These are phyloP conservation scores for Semaprochilodus insignis DNA, from an alignment of 2,797 vertebrate genomes.

Conservation along the genomic window DNA sequence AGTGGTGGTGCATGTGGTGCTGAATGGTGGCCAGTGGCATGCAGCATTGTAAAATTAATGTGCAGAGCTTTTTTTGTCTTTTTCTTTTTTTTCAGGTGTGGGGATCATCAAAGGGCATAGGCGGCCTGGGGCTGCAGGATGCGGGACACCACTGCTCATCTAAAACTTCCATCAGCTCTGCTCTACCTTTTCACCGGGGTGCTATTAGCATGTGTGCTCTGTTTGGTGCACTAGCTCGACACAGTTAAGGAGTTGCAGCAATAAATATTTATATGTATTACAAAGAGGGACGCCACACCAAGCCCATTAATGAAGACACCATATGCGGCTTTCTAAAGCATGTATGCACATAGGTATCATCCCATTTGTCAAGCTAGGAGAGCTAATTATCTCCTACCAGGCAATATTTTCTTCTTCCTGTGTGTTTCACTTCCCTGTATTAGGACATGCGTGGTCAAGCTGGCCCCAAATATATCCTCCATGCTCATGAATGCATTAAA, in stretches of 20 bases:
- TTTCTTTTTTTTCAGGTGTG: neutral
- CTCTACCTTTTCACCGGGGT: slow-evolving; percentile 55
- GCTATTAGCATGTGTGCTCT: slow-evolving; percentile 60
- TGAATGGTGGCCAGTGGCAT: neutral
- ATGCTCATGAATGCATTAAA: slow-evolving; percentile 99
- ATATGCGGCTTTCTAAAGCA: slow-evolving; percentile 90
- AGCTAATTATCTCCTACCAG: slow-evolving; percentile 95
- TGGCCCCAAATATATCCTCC: slow-evolving; percentile 89
- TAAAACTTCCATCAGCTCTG: slow-evolving; percentile 53
- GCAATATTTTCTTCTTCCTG: slow-evolving; percentile 91
- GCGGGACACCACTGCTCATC: slow-evolving; percentile 42
- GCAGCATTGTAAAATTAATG: slow-evolving; percentile 28
- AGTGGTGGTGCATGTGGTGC: neutral
- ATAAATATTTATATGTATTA: slow-evolving; percentile 88
- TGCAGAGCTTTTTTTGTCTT: neutral
- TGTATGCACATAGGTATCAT: slow-evolving; percentile 97
- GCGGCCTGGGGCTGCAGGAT: slow-evolving; percentile 4
- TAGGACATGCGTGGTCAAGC: slow-evolving; percentile 94
- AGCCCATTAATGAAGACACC: slow-evolving; percentile 89
- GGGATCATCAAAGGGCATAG: slow-evolving; percentile 1
- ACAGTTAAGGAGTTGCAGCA: slow-evolving; percentile 73
- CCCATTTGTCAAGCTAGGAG: slow-evolving; percentile 97
- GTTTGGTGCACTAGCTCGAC: slow-evolving; percentile 55
- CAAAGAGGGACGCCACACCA: slow-evolving; percentile 79
- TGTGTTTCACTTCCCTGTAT: slow-evolving; percentile 95